Conservation (phyloP, 2,888 invertebrate genomes). For the Calameuta idolon region DNA sequence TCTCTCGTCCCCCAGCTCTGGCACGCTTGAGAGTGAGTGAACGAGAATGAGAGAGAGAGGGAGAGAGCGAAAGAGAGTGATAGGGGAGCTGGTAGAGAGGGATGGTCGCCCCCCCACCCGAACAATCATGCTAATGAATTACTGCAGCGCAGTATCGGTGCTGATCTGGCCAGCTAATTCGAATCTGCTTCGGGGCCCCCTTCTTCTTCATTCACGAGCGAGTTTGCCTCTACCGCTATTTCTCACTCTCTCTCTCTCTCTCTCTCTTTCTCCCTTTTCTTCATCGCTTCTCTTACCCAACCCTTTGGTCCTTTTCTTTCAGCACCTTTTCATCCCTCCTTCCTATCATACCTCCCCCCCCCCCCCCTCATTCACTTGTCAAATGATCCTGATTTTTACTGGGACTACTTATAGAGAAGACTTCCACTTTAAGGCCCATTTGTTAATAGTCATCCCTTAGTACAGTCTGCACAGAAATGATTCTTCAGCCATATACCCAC, state of each 20-base stretch:
- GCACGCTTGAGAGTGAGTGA: background rate
- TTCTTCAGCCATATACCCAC: background rate
- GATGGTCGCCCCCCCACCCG: conserved; percentile 17
- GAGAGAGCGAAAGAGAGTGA: background rate
- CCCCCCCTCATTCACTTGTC: background rate
- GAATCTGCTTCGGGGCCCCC: conserved; percentile 38
- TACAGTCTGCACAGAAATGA: background rate
- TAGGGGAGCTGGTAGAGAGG: background rate
- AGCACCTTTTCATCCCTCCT: background rate
- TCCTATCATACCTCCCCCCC: background rate
- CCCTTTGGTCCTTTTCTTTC: background rate
- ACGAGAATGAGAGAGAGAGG: background rate
- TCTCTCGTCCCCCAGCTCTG: background rate
- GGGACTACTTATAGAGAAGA: background rate
- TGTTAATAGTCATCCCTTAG: background rate
- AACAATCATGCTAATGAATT: conserved; percentile 57
- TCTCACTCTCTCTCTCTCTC: background rate
- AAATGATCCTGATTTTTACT: background rate
- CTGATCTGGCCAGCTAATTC: conserved; percentile 48
- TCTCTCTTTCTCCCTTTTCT: background rate
- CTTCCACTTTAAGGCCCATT: background rate
- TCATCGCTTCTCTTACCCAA: background rate
- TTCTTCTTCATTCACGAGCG: conserved; percentile 22
- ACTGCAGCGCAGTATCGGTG: conserved; percentile 43
- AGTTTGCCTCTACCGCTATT: background rate